Percentiles rank a stretch among this genome's conserved stretches.
phyloP scores from a whole-genome alignment of 37 sponge, comb jelly and placozoan species.

The Oopsacas minuta region DNA sequence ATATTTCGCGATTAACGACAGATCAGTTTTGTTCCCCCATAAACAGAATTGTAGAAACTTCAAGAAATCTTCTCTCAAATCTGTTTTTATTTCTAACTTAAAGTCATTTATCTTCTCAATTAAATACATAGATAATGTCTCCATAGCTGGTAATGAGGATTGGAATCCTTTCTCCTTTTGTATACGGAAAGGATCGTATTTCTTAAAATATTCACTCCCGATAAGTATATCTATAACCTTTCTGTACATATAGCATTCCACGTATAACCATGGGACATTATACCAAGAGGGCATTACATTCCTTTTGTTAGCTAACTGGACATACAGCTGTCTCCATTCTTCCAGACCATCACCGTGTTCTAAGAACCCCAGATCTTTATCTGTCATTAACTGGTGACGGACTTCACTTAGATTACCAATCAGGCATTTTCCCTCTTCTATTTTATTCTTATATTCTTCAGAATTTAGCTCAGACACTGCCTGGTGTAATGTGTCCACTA shows the following conservation, averaged over 20 bases:
- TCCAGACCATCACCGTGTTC: slow-evolving; percentile 38
- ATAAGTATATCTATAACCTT: slow-evolving; percentile 40
- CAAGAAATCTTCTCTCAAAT: background rate
- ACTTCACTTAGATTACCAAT: slow-evolving; percentile 59
- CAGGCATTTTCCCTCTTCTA: slow-evolving; percentile 50
- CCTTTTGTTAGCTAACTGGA: background rate
- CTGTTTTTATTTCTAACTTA: background rate
- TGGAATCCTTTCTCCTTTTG: slow-evolving; percentile 54
- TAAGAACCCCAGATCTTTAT: slow-evolving; percentile 52
- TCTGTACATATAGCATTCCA: slow-evolving; percentile 97
- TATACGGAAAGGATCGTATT: slow-evolving; percentile 63
- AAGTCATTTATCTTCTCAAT: background rate
- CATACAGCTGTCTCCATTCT: slow-evolving; percentile 49
- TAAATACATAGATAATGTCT: background rate
- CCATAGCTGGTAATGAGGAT: slow-evolving; percentile 19
- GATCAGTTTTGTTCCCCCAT: slow-evolving; percentile 97
- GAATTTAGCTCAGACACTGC: slow-evolving; percentile 3
- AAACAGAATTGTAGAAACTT: slow-evolving; percentile 50
- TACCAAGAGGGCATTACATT: slow-evolving; percentile 60
- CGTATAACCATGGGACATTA: slow-evolving; percentile 78
- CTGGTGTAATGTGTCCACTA: slow-evolving; percentile 58
- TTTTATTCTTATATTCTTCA: slow-evolving; percentile 27
- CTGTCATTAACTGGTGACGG: slow-evolving; percentile 68
- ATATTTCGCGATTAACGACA: slow-evolving; percentile 72
- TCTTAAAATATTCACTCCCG: slow-evolving; percentile 32